Percentiles rank a stretch among this genome's conserved stretches.
Evolutionary conservation across 2,797 vertebrate genomes (phyloP).

Genomic region (Pampus argenteus): DNA sequence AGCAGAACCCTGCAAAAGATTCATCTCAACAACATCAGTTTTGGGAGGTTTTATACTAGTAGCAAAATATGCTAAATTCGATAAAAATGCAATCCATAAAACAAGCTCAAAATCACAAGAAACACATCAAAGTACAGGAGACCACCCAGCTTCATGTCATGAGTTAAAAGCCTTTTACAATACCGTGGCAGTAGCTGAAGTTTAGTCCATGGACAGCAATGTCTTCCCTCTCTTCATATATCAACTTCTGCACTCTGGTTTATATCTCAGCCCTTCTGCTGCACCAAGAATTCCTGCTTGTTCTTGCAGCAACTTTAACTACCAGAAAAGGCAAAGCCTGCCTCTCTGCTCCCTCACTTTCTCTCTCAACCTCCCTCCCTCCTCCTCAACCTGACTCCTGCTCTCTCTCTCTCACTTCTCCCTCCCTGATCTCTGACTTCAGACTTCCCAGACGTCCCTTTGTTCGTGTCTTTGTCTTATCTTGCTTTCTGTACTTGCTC

Average conservation of each 20-base stretch:
- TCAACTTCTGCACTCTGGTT: slow-evolving; percentile 79
- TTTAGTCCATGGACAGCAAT: slow-evolving; percentile 84
- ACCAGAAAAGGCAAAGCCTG: slow-evolving; percentile 95
- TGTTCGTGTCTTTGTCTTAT: slow-evolving; percentile 3
- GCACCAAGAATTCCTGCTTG: slow-evolving; percentile 87
- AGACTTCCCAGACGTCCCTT: slow-evolving; percentile 8
- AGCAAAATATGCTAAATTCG: no score
- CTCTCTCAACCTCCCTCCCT: slow-evolving; percentile 55
- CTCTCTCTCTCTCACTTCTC: slow-evolving; percentile 37
- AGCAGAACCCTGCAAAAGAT: not conserved
- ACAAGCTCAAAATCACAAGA: not conserved
- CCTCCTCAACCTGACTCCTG: slow-evolving; percentile 41
- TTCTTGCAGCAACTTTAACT: slow-evolving; percentile 89
- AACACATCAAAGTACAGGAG: slow-evolving; percentile 3
- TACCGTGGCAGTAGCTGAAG: slow-evolving; percentile 72
- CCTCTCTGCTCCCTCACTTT: slow-evolving; percentile 63
- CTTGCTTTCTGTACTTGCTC: slow-evolving; percentile 9
- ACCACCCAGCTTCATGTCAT: slow-evolving; percentile 58
- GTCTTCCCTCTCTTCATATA: slow-evolving; percentile 79
- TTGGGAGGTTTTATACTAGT: not conserved
- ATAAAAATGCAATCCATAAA: not conserved
- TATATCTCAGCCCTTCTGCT: slow-evolving; percentile 86
- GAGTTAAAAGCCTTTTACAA: slow-evolving; percentile 45
- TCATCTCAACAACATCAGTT: not conserved
- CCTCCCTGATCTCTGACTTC: slow-evolving; percentile 48